phyloP scores from a whole-genome alignment of 1,140 invertebrate species.

The Pogonus chalceus region DNA sequence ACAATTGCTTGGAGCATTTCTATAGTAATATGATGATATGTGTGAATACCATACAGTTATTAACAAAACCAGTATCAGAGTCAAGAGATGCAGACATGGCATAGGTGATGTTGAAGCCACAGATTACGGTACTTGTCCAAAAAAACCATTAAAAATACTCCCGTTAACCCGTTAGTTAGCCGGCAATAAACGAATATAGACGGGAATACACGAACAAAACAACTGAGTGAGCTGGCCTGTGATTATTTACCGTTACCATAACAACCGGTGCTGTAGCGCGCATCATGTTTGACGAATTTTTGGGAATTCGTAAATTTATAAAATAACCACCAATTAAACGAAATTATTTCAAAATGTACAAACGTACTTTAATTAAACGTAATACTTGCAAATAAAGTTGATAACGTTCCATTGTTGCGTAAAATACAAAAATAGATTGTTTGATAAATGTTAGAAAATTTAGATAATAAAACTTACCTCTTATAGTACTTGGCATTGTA shows the following conservation, averaged over 20 bases:
- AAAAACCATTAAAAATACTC: conserved; percentile 2
- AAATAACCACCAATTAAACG: conserved; percentile 5
- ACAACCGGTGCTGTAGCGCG: background rate
- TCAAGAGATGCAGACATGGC: too few relatives aligned
- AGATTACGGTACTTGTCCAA: conserved; percentile 4
- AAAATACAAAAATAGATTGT: background rate
- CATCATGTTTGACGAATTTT: conserved; percentile 5
- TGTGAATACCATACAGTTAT: background rate
- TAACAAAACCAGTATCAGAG: too few relatives aligned
- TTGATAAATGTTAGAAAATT: too few relatives aligned
- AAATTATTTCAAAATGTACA: background rate
- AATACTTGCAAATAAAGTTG: conserved; percentile 3
- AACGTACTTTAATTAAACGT: conserved; percentile 2
- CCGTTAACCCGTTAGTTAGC: background rate
- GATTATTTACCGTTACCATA: conserved; percentile 3
- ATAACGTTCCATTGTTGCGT: conserved; percentile 2
- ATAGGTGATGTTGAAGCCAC: background rate
- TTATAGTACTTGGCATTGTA: conserved; percentile 34
- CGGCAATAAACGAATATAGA: background rate
- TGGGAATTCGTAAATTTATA: conserved; percentile 13
- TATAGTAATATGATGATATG: background rate
- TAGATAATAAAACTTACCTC: conserved; percentile 25
- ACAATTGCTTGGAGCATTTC: background rate
- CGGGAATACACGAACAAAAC: conserved; percentile 1
- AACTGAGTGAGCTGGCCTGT: background rate